Evolutionary conservation across 2,113 vertebrate genomes (phyloP).

Genomic region (Esox niger): DNA sequence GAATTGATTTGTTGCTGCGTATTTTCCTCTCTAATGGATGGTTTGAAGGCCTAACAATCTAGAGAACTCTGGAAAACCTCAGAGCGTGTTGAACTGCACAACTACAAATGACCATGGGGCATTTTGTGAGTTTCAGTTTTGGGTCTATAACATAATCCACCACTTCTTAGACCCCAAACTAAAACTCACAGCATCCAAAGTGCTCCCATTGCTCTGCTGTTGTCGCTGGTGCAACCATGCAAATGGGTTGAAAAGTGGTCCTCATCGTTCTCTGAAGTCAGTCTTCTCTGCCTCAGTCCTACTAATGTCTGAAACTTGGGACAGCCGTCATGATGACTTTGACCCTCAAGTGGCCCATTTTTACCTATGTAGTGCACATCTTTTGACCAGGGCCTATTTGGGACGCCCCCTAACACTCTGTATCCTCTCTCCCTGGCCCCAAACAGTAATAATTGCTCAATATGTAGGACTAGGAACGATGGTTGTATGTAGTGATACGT

Average conservation of each 20-base stretch:
- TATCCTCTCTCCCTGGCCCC: conserved; percentile 10
- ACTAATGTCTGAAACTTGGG: background rate
- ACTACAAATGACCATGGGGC: background rate
- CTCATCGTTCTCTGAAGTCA: background rate
- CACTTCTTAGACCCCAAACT: conserved; percentile 9
- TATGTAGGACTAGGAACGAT: conserved; percentile 53
- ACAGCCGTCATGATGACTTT: background rate
- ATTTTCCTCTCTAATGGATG: background rate
- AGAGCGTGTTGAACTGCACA: background rate
- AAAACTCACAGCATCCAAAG: background rate
- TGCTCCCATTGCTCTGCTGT: conserved; percentile 30
- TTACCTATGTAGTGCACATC: no score
- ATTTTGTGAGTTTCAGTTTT: conserved; percentile 13
- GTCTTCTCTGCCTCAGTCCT: background rate
- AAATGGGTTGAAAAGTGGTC: conserved; percentile 2
- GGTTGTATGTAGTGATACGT: conserved; percentile 67
- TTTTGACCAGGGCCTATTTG: no score
- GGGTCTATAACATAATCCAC: conserved; percentile 28
- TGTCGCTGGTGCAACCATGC: conserved; percentile 28
- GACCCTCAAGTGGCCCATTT: no score
- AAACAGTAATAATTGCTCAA: conserved; percentile 31
- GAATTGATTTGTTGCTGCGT: background rate
- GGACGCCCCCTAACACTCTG: no score
- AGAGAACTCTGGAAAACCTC: background rate
- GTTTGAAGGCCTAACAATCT: background rate